Percentiles rank a stretch among this genome's conserved stretches.
These are phyloP conservation scores for Crotalus helleri DNA, from an alignment of 2,113 vertebrate genomes.

Conservation along the genomic window DNA sequence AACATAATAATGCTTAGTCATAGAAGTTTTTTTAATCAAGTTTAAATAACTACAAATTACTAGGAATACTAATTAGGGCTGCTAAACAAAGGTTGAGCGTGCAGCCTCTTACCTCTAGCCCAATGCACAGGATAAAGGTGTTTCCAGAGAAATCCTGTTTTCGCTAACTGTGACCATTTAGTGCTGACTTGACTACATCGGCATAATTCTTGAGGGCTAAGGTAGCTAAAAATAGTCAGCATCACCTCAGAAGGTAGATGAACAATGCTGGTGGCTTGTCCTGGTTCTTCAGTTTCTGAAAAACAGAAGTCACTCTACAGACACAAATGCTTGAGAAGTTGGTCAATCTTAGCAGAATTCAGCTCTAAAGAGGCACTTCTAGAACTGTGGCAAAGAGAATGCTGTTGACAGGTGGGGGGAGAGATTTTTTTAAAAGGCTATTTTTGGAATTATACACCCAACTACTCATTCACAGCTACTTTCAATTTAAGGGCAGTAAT, in stretches of 20 bases:
- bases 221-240: constrained; percentile 87
- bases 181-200: constrained; percentile 90
- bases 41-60: not conserved
- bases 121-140: constrained; percentile 94
- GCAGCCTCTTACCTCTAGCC: constrained; percentile 83
- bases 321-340: constrained; percentile 17
- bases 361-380: constrained; percentile 15
- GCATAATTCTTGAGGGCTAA: constrained; percentile 88
- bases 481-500: constrained; percentile 35
- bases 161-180: constrained; percentile 85
- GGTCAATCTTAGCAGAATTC: constrained; percentile 21
- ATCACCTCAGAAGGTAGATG: constrained; percentile 91
- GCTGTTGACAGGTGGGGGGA: not conserved
- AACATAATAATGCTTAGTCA: not conserved
- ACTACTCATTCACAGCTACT: not conserved
- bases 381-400: constrained; percentile 5
- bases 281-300: constrained; percentile 72
- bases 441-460: not conserved
- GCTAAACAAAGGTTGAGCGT: not conserved
- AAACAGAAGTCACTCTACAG: constrained; percentile 19
- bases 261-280: constrained; percentile 73
- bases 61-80: not conserved
- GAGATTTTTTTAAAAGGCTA: not conserved
- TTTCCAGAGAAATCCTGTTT: constrained; percentile 91
- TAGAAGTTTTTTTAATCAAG: not conserved